A percentile compares a stretch with the other conserved stretches of the same genome.
Evolutionary conservation across 1,140 invertebrate genomes (phyloP).

Genomic region (Orussus abietinus): DNA sequence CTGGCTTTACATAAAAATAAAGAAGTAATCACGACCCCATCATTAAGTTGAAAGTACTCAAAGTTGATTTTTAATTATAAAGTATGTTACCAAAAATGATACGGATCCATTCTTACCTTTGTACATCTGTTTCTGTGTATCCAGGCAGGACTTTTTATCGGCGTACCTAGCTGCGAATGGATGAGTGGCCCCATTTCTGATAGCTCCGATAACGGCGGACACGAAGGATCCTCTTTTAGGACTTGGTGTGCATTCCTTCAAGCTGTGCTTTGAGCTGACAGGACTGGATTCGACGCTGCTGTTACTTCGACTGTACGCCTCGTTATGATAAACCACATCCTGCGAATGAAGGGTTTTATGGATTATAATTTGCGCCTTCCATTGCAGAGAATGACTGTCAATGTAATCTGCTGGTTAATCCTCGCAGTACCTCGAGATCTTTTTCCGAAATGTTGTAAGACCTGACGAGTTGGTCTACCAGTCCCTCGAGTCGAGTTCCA

Average conservation of each 20-base stretch:
- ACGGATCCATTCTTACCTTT: conserved; percentile 30
- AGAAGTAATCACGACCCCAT: no score
- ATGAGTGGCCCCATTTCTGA: conserved; percentile 60
- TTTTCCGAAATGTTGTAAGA: conserved; percentile 72
- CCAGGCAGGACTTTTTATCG: conserved; percentile 35
- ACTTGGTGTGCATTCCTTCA: conserved; percentile 56
- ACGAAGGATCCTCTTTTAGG: conserved; percentile 64
- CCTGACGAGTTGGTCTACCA: conserved; percentile 67
- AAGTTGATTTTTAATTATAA: conserved; percentile 3
- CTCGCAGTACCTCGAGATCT: conserved; percentile 66
- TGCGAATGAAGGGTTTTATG: conserved; percentile 36
- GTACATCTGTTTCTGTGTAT: conserved; percentile 34
- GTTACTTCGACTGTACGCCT: conserved; percentile 63
- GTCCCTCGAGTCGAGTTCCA: conserved; percentile 63
- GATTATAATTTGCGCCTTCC: not conserved
- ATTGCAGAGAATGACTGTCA: no score
- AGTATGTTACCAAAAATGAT: conserved; percentile 10
- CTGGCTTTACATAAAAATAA: conserved; percentile 15
- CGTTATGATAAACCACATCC: conserved; percentile 73
- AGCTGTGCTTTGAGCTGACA: conserved; percentile 52
- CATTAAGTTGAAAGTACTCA: no score
- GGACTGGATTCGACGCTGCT: conserved; percentile 60
- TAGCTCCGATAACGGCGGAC: conserved; percentile 65
- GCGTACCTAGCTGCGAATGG: conserved; percentile 42
- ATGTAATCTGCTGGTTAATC: no score